A percentile compares a stretch with the other conserved stretches of the same genome.
phyloP scores from a whole-genome alignment of 2,797 vertebrate species.

The Sebastolobus alascanus region DNA sequence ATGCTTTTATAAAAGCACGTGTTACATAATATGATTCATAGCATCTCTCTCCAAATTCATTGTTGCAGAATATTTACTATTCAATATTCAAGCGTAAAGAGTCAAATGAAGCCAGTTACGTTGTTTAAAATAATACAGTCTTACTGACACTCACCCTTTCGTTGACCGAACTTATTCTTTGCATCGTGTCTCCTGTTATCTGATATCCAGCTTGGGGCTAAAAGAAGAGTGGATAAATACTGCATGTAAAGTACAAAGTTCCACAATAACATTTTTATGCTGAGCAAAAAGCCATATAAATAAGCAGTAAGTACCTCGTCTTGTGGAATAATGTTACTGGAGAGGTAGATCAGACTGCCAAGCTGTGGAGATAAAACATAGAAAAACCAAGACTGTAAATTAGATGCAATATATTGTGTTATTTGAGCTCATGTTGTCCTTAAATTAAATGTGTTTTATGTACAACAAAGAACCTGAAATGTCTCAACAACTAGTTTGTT shows the following conservation, averaged over 20 bases:
- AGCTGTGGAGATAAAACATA: constrained; percentile 83
- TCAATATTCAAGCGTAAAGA: neutral
- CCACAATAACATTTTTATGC: neutral
- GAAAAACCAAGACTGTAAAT: neutral
- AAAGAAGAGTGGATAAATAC: neutral
- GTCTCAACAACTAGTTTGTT: neutral
- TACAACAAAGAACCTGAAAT: neutral
- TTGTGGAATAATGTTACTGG: constrained; percentile 80
- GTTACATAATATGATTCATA: neutral
- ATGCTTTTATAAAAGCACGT: neutral
- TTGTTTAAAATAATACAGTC: neutral
- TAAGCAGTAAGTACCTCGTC: constrained; percentile 74
- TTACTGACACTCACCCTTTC: constrained; percentile 63
- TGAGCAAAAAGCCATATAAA: neutral
- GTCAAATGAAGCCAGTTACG: neutral
- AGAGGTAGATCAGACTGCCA: constrained; percentile 89
- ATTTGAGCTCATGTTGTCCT: neutral
- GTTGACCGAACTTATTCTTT: constrained; percentile 61
- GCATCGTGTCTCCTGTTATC: constrained; percentile 61
- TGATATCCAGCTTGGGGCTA: constrained; percentile 75
- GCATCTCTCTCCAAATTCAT: neutral
- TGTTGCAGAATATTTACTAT: neutral
- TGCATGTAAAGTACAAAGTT: neutral
- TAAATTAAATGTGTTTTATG: neutral
- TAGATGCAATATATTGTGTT: constrained; percentile 38